A percentile compares a stretch with the other conserved stretches of the same genome.
These are phyloP conservation scores for Vidua macroura DNA, from an alignment of 2,113 vertebrate genomes.

Conservation along the genomic window DNA sequence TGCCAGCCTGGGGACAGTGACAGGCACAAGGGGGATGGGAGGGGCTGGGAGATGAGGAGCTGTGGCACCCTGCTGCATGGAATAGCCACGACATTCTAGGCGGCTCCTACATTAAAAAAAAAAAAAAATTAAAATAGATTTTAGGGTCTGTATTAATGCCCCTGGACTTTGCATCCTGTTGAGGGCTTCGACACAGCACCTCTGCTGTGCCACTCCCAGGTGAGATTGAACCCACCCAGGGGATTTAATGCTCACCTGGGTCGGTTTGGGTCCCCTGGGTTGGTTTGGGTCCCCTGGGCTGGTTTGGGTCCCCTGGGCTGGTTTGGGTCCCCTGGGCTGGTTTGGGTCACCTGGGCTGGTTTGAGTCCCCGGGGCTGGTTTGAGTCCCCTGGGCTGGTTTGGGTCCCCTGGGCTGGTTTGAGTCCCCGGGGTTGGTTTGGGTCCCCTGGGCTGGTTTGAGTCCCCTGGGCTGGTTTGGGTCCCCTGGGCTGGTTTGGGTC, in stretches of 20 bases:
- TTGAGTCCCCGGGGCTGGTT: no score
- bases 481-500: no score
- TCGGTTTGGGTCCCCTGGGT: neutral
- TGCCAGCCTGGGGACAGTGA: neutral
- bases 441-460: no score
- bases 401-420: no score
- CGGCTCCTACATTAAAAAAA: neutral
- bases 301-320: neutral
- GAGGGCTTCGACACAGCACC: accelerated
- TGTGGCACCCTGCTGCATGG: neutral
- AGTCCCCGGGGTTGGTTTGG: no score
- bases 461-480: no score
- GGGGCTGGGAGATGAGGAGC: neutral
- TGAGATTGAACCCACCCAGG: neutral
- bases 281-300: neutral
- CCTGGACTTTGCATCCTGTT: no score
- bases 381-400: no score
- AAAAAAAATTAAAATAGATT: neutral
- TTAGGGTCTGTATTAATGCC: accelerated
- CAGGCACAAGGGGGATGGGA: accelerated
- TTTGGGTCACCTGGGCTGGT: no score
- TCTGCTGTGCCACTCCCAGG: accelerated
- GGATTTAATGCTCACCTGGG: neutral
- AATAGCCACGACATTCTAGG: neutral
- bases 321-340: neutral